Conservation (phyloP, 2,113 vertebrate species). For the Petrocephalus microphthalmus region DNA sequence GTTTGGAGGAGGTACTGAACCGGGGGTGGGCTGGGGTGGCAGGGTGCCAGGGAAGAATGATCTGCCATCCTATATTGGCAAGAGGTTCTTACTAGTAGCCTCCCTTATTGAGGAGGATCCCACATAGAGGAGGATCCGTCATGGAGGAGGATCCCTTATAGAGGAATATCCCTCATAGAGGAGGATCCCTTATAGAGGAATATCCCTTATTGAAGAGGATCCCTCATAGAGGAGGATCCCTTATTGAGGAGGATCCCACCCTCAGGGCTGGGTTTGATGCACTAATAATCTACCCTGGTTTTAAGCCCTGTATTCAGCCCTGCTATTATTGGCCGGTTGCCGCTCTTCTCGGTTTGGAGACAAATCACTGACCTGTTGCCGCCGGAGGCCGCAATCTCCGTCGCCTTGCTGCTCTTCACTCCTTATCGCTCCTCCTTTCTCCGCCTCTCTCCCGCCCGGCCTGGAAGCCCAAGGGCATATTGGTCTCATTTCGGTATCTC, state of each 20-base stretch:
- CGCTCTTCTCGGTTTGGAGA: background rate
- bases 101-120: background rate
- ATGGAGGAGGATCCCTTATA: no score
- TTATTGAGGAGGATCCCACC: background rate
- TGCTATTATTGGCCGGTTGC: background rate
- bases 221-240: background rate
- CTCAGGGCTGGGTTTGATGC: background rate
- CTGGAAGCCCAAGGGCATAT: conserved; percentile 19
- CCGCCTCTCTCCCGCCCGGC: background rate
- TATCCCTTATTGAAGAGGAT: background rate
- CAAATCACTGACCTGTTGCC: background rate
- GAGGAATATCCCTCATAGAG: no score
- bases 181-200: background rate
- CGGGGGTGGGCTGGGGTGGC: no score
- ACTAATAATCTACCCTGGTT: background rate
- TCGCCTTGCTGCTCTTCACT: background rate
- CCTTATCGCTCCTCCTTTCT: background rate
- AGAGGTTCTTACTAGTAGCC: no score
- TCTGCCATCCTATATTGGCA: no score
- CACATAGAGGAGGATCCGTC: no score
- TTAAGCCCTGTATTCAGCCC: background rate
- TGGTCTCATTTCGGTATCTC: conserved; percentile 23
- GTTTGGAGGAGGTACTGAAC: no score
- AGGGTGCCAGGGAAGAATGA: no score
- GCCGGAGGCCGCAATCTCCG: background rate